These are phyloP conservation scores for Sterna hirundo DNA, from an alignment of 2,113 vertebrate genomes.

Conservation along the genomic window DNA sequence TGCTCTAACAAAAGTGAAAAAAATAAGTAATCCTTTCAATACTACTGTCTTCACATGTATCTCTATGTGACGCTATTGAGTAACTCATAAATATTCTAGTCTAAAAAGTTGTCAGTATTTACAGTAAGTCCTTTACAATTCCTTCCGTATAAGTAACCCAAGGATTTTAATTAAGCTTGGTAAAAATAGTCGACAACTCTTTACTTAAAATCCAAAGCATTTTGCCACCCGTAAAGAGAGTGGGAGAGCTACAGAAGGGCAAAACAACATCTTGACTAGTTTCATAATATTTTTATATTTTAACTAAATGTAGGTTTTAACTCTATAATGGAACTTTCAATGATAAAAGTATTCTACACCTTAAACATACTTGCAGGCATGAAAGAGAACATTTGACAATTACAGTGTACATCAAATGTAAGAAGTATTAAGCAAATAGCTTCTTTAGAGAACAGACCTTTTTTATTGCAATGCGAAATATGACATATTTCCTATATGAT, in stretches of 20 bases:
- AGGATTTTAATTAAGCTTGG: background rate
- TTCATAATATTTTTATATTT: background rate
- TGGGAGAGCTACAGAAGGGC: background rate
- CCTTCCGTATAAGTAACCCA: background rate
- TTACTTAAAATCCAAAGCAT: slow-evolving; percentile 7
- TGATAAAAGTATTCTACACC: background rate
- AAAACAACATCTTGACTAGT: background rate
- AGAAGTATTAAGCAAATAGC: background rate
- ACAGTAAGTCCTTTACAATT: background rate
- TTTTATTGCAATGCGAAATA: background rate
- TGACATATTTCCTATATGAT: background rate
- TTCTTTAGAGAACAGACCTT: background rate
- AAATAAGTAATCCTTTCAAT: background rate
- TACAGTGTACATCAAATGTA: background rate
- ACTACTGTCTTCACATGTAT: background rate
- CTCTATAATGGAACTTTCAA: background rate
- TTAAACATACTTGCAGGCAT: background rate
- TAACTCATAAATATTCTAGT: background rate
- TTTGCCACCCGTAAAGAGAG: background rate
- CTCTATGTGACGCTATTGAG: background rate
- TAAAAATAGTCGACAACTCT: background rate
- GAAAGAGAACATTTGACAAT: background rate
- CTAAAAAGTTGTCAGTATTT: background rate
- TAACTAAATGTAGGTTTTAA: background rate
- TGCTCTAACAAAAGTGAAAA: background rate